Percentiles rank a stretch among this genome's conserved stretches.
Conservation (phyloP, 2,797 vertebrate species). For the Cyprinodon diabolis region DNA sequence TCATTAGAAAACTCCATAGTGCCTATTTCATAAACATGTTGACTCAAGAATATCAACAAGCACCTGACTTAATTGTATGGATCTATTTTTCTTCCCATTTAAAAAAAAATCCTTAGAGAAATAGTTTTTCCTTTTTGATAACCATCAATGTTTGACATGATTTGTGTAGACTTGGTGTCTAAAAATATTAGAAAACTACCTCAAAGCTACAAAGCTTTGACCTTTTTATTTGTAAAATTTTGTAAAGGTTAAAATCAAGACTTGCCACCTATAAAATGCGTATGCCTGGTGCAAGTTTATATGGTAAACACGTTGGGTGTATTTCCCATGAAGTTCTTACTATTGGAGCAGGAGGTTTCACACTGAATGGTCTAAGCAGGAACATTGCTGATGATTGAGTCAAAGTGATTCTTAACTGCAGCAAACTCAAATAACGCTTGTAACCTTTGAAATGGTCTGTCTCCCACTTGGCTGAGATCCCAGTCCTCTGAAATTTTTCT, state of each 20-base stretch:
- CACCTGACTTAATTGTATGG: not conserved
- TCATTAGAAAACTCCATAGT: no score
- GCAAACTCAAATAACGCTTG: constrained; percentile 49
- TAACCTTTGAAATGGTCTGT: constrained; percentile 46
- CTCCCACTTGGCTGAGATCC: constrained; percentile 48
- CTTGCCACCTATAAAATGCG: not conserved
- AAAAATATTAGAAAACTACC: not conserved
- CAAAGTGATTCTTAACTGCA: constrained; percentile 45
- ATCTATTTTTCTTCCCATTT: not conserved
- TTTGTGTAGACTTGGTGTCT: not conserved
- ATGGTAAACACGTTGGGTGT: constrained; percentile 21
- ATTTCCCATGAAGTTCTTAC: constrained; percentile 52
- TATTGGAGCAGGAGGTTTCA: constrained; percentile 36
- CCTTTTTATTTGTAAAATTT: not conserved
- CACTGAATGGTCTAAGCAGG: constrained; percentile 4
- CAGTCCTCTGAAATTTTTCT: constrained; percentile 28
- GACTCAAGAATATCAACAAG: not conserved
- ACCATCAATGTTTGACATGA: not conserved
- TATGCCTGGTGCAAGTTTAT: constrained; percentile 23
- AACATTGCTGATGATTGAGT: constrained; percentile 32
- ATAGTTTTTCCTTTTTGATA: not conserved
- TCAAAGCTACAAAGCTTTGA: not conserved
- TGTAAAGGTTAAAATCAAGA: not conserved
- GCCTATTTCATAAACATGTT: no score
- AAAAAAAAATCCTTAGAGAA: not conserved